These are phyloP conservation scores for Prosapia bicincta DNA, from an alignment of 2,888 invertebrate species.

Conservation along the genomic window DNA sequence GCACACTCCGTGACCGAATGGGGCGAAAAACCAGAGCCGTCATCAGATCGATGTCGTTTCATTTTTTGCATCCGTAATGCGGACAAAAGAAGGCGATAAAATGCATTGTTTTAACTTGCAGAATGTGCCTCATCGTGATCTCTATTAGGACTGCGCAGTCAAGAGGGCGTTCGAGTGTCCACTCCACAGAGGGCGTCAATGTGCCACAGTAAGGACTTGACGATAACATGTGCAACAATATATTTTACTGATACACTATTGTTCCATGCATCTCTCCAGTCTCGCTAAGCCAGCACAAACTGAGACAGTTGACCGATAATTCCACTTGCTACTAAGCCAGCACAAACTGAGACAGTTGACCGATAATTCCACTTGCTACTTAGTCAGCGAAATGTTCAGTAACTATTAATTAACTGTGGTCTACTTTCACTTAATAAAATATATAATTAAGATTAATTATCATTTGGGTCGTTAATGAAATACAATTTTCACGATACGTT, in stretches of 20 bases:
- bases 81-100: not conserved
- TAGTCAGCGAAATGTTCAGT: too few relatives aligned
- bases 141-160: not conserved
- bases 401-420: too few relatives aligned
- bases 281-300: too few relatives aligned
- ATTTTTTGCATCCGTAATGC: constrained; percentile 2
- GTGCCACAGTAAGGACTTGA: not conserved
- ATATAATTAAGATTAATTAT: too few relatives aligned
- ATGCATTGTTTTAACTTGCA: not conserved
- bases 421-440: too few relatives aligned
- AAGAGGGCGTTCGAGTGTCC: not conserved
- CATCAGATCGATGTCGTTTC: not conserved
- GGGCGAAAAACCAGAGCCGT: not conserved
- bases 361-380: too few relatives aligned
- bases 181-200: not conserved
- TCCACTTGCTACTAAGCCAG: too few relatives aligned
- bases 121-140: not conserved
- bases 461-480: too few relatives aligned
- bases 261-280: too few relatives aligned
- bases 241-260: not conserved
- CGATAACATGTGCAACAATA: not conserved
- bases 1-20: not conserved
- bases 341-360: too few relatives aligned
- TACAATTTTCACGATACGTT: too few relatives aligned
- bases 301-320: too few relatives aligned